These are phyloP conservation scores for Chiloscyllium punctatum DNA, from an alignment of 2,797 vertebrate genomes.

Conservation along the genomic window DNA sequence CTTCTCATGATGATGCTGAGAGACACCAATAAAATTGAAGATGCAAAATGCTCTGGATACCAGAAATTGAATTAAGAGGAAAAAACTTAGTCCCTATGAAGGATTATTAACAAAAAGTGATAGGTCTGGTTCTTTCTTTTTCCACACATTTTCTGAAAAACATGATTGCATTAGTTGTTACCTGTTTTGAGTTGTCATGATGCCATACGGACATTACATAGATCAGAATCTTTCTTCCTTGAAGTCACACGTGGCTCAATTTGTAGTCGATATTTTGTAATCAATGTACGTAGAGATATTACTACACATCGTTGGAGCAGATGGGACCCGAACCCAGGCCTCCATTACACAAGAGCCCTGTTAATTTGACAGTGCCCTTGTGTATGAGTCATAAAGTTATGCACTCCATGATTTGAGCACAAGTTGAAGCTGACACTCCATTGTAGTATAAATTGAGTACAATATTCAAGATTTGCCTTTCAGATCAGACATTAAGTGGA, in stretches of 20 bases:
- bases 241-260: background rate
- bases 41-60: background rate
- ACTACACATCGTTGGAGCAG: too few relatives aligned
- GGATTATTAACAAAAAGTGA: background rate
- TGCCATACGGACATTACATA: background rate
- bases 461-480: background rate
- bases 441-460: background rate
- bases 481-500: background rate
- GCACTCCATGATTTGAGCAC: background rate
- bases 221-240: background rate
- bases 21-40: background rate
- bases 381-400: background rate
- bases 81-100: background rate
- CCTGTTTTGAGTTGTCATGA: background rate
- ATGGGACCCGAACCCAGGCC: too few relatives aligned
- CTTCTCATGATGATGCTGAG: background rate
- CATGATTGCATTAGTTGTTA: background rate
- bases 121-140: background rate
- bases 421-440: background rate
- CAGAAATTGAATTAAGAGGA: background rate
- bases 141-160: background rate
- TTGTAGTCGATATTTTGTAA: background rate
- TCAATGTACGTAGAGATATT: too few relatives aligned
- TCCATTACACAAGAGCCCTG: too few relatives aligned
- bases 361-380: background rate